phyloP scores from a whole-genome alignment of 2,888 invertebrate species.

The Caradrina kadenii region DNA sequence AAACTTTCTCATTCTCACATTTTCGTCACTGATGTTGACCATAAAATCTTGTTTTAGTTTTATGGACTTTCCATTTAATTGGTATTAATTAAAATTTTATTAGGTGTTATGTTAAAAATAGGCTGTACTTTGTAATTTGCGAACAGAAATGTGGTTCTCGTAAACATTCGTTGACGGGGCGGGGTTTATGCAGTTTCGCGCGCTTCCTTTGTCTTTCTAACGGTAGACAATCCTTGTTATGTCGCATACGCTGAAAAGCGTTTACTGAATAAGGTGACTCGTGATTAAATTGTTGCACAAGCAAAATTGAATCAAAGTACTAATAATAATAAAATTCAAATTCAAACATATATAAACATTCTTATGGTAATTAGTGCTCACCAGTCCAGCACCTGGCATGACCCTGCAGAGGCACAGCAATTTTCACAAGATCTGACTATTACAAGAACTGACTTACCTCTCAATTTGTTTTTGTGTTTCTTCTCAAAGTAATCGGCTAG shows the following conservation, averaged over 20 bases:
- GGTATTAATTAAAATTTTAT: slow-evolving; percentile 21
- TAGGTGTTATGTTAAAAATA: slow-evolving; percentile 9
- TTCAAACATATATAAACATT: no score
- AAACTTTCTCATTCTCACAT: slow-evolving; percentile 47
- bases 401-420: no score
- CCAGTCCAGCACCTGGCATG: no score
- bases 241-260: slow-evolving; percentile 22
- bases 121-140: background rate
- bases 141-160: background rate
- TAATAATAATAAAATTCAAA: background rate
- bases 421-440: no score
- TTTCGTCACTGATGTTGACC: slow-evolving; percentile 33
- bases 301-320: background rate
- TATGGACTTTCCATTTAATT: slow-evolving; percentile 40
- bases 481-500: no score
- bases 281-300: slow-evolving; percentile 11
- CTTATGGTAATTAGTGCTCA: no score
- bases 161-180: slow-evolving; percentile 27
- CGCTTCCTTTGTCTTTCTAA: slow-evolving; percentile 49
- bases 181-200: slow-evolving; percentile 40
- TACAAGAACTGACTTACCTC: no score
- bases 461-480: no score
- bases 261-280: slow-evolving; percentile 20
- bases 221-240: slow-evolving; percentile 18
- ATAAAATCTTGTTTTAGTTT: slow-evolving; percentile 45